A percentile compares a stretch with the other conserved stretches of the same genome.
Conservation (phyloP, 2,888 invertebrate genomes). For the Eudemis profundana region DNA sequence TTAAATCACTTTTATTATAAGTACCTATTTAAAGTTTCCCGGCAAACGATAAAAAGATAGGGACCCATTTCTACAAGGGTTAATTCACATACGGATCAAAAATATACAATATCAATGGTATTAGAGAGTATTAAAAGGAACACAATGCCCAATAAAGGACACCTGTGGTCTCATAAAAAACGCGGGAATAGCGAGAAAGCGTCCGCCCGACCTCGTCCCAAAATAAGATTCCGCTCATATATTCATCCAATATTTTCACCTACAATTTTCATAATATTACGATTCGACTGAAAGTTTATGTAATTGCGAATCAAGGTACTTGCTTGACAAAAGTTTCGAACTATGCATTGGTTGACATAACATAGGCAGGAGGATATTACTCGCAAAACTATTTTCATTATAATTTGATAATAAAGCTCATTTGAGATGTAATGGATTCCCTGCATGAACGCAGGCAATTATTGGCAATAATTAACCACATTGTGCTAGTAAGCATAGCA, state of each 20-base stretch:
- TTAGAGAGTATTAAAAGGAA: slow-evolving; percentile 63
- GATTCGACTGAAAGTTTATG: not conserved
- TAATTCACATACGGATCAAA: slow-evolving; percentile 37
- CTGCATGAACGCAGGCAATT: slow-evolving; percentile 4
- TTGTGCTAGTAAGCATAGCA: not conserved
- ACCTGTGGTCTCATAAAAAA: slow-evolving; percentile 75
- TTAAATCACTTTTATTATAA: not conserved
- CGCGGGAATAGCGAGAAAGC: slow-evolving; percentile 63
- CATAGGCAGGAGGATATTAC: slow-evolving; percentile 3
- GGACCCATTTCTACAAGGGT: slow-evolving; percentile 3
- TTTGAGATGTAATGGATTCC: slow-evolving; percentile 1
- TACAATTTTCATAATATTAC: slow-evolving; percentile 2
- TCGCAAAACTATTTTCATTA: slow-evolving; percentile 18
- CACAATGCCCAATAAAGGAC: slow-evolving; percentile 71
- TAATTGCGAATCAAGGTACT: not conserved
- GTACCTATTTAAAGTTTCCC: slow-evolving; percentile 10
- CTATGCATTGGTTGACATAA: not conserved
- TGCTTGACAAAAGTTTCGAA: not conserved
- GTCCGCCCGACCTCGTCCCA: slow-evolving; percentile 49
- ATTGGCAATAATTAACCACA: slow-evolving; percentile 10
- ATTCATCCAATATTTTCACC: slow-evolving; percentile 38
- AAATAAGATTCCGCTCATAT: slow-evolving; percentile 40
- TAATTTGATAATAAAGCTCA: slow-evolving; percentile 14
- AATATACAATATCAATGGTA: slow-evolving; percentile 61
- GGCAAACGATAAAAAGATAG: slow-evolving; percentile 6